phyloP scores from a whole-genome alignment of 2,797 vertebrate species.

The Kryptolebias ocellatus region DNA sequence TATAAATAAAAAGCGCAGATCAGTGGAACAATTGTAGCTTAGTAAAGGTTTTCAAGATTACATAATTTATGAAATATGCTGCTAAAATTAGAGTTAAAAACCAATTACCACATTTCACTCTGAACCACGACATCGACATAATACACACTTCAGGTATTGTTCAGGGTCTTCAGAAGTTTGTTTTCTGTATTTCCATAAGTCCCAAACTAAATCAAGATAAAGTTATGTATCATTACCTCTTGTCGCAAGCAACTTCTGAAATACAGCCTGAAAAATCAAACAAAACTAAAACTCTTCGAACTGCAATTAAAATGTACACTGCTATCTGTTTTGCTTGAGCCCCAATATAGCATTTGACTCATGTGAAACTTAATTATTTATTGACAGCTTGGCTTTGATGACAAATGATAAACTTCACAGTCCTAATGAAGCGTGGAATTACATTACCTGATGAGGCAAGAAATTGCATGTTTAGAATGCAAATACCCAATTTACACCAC shows the following conservation, averaged over 20 bases:
- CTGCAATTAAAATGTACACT: conserved; percentile 74
- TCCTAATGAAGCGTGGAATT: conserved; percentile 87
- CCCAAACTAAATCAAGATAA: conserved; percentile 58
- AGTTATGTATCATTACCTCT: conserved; percentile 47
- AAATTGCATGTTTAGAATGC: conserved; percentile 84
- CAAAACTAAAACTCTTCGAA: conserved; percentile 57
- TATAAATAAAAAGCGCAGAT: no score
- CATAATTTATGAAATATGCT: conserved; percentile 6
- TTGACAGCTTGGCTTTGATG: conserved; percentile 85
- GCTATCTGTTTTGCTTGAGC: conserved; percentile 66
- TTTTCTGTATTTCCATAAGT: conserved; percentile 54
- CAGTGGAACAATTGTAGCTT: no score
- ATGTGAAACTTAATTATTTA: conserved; percentile 85
- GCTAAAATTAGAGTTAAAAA: no score
- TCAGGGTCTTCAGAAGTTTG: conserved; percentile 32
- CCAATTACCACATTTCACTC: no score
- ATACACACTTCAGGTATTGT: conserved; percentile 39
- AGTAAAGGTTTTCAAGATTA: background rate
- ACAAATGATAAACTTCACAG: conserved; percentile 87
- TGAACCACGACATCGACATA: conserved; percentile 26
- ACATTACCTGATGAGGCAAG: conserved; percentile 86
- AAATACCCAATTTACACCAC: conserved; percentile 75
- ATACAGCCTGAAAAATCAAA: conserved; percentile 56
- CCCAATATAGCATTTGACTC: conserved; percentile 81
- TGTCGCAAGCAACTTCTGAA: conserved; percentile 53